Evolutionary conservation across 1,140 invertebrate species (phyloP).

Genomic region (Drosophila setifemur): DNA sequence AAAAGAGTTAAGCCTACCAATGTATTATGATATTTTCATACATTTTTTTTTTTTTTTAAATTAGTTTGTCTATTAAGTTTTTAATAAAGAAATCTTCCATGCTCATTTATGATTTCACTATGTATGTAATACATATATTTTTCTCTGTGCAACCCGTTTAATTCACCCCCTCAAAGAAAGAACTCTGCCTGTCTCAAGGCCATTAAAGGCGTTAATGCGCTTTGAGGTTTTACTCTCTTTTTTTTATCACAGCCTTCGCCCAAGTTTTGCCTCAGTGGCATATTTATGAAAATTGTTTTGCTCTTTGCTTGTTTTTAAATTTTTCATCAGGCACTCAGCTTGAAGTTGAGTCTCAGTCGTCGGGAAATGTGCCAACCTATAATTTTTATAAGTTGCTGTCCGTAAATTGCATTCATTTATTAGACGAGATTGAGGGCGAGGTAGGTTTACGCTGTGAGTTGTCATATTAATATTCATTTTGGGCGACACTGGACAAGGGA

Average conservation of each 20-base stretch:
- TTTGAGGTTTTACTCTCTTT: slow-evolving; percentile 37
- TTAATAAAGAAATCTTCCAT: no score
- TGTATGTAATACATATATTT: not conserved
- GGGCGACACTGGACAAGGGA: not conserved
- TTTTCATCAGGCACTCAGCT: slow-evolving; percentile 64
- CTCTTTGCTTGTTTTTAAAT: slow-evolving; percentile 56
- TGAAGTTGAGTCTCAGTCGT: slow-evolving; percentile 1
- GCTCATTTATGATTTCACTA: no score
- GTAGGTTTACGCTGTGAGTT: slow-evolving; percentile 18
- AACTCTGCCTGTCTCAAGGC: slow-evolving; percentile 44
- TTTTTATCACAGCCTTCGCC: slow-evolving; percentile 11
- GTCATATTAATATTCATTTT: slow-evolving; percentile 39
- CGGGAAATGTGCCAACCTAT: slow-evolving; percentile 31
- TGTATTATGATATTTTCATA: no score
- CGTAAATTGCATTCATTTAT: slow-evolving; percentile 59
- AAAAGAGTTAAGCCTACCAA: no score
- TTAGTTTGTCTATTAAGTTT: no score
- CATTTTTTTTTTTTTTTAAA: no score
- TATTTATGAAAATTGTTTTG: slow-evolving; percentile 75
- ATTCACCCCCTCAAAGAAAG: slow-evolving; percentile 4
- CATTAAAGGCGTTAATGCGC: slow-evolving; percentile 55
- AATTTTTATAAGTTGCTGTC: slow-evolving; percentile 37
- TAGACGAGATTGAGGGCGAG: slow-evolving; percentile 19
- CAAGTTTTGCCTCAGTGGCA: slow-evolving; percentile 45
- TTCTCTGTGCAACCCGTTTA: not conserved